Conservation (phyloP, 2,888 invertebrate species). For the Frankliniella fusca region DNA sequence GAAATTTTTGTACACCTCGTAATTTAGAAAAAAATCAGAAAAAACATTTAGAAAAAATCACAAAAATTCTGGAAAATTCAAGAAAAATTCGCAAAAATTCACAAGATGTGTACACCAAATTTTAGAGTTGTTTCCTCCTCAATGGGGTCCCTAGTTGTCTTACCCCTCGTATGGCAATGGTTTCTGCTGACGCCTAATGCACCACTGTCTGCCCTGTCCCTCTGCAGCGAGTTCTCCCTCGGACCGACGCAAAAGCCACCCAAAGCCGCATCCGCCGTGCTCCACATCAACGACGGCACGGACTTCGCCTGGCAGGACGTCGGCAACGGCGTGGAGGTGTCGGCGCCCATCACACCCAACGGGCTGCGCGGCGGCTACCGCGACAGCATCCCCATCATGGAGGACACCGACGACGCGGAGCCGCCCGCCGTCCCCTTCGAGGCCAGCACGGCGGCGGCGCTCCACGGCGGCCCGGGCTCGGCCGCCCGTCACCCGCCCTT, state of each 20-base stretch:
- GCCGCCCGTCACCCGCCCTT: neutral
- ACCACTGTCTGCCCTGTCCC: neutral
- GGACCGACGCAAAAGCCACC: neutral
- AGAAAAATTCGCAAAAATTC: too few relatives aligned
- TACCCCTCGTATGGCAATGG: too few relatives aligned
- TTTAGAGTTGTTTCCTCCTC: too few relatives aligned
- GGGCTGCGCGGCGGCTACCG: slow-evolving; percentile 13
- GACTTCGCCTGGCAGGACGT: slow-evolving; percentile 20
- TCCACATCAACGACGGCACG: slow-evolving; percentile 19
- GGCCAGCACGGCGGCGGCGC: neutral
- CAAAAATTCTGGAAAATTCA: too few relatives aligned
- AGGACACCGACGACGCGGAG: neutral
- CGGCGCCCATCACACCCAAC: slow-evolving; percentile 18
- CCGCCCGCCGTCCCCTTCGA: neutral
- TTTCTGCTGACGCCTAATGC: neutral
- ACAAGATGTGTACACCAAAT: too few relatives aligned
- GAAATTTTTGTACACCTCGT: too few relatives aligned
- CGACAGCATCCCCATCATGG: slow-evolving; percentile 23
- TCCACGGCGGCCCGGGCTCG: neutral
- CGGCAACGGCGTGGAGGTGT: slow-evolving; percentile 21
- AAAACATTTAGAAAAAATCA: too few relatives aligned
- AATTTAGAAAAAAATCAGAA: too few relatives aligned
- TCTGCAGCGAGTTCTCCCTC: neutral
- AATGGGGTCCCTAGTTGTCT: too few relatives aligned
- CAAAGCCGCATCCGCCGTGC: slow-evolving; percentile 11